phyloP scores from a whole-genome alignment of 2,797 vertebrate genomes.

The Bufotes viridis region DNA sequence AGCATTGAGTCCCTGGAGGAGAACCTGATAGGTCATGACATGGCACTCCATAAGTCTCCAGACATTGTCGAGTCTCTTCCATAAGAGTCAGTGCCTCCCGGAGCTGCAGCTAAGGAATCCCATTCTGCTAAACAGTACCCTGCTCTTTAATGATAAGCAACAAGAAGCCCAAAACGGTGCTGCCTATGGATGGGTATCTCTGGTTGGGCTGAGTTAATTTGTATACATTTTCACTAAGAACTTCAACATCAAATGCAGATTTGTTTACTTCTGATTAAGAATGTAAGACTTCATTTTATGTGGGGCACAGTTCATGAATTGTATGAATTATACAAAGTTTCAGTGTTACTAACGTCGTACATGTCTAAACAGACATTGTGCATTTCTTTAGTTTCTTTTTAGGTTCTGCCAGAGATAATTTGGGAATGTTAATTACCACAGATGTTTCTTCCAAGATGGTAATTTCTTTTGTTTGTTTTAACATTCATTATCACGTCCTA shows the following conservation, averaged over 20 bases:
- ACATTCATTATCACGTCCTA: slow-evolving; percentile 52
- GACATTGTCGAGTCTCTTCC: no score
- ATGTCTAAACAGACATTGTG: slow-evolving; percentile 17
- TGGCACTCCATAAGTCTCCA: no score
- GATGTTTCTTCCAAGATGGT: slow-evolving; percentile 48
- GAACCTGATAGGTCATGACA: no score
- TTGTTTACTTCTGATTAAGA: background rate
- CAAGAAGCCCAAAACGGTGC: no score
- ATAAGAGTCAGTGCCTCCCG: no score
- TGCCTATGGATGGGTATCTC: no score
- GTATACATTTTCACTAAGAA: background rate
- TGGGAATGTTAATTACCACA: slow-evolving; percentile 50
- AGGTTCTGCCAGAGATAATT: slow-evolving; percentile 52
- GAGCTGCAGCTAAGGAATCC: no score
- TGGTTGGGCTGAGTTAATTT: no score
- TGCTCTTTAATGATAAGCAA: no score
- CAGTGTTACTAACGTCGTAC: slow-evolving; percentile 19
- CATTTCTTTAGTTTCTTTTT: slow-evolving; percentile 31
- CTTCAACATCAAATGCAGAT: background rate
- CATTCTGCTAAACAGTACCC: no score
- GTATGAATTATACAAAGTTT: slow-evolving; percentile 14
- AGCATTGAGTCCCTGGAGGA: no score
- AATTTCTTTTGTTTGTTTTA: slow-evolving; percentile 61
- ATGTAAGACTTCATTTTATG: background rate
- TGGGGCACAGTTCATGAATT: background rate